These are phyloP conservation scores for Nymphicus hollandicus DNA, from an alignment of 2,113 vertebrate species.

Conservation along the genomic window DNA sequence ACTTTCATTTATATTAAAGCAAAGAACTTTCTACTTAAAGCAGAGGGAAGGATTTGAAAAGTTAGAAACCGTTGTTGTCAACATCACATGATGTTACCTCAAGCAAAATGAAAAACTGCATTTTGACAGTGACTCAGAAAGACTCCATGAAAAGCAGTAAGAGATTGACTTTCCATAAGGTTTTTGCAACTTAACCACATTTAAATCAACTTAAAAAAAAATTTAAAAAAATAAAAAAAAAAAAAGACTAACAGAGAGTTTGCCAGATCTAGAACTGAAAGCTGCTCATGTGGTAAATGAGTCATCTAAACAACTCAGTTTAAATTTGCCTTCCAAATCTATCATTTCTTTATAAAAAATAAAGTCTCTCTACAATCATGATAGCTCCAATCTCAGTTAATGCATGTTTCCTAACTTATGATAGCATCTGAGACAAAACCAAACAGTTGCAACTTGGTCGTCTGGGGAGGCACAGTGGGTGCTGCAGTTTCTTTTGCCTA, in stretches of 20 bases:
- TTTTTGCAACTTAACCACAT: slow-evolving; percentile 27
- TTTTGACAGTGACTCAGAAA: slow-evolving; percentile 32
- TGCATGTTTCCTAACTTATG: neutral
- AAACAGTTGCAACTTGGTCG: neutral
- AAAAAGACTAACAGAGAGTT: neutral
- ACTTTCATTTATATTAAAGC: neutral
- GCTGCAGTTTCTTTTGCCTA: neutral
- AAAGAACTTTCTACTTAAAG: neutral
- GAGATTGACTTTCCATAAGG: neutral
- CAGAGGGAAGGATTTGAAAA: neutral
- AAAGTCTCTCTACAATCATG: neutral
- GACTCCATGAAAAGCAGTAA: neutral
- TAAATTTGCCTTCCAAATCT: neutral
- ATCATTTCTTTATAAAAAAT: neutral
- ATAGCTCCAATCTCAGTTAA: neutral
- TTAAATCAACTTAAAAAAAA: neutral
- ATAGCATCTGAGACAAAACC: neutral
- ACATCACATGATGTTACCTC: neutral
- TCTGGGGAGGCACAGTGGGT: neutral
- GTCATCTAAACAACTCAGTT: slow-evolving; percentile 26
- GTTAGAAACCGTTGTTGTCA: neutral
- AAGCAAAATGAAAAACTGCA: neutral
- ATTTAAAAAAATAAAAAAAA: neutral
- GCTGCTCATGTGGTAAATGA: slow-evolving; percentile 27
- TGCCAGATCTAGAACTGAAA: slow-evolving; percentile 25